Conservation (phyloP, 2,113 vertebrate species). For the Aramus guarauna region DNA sequence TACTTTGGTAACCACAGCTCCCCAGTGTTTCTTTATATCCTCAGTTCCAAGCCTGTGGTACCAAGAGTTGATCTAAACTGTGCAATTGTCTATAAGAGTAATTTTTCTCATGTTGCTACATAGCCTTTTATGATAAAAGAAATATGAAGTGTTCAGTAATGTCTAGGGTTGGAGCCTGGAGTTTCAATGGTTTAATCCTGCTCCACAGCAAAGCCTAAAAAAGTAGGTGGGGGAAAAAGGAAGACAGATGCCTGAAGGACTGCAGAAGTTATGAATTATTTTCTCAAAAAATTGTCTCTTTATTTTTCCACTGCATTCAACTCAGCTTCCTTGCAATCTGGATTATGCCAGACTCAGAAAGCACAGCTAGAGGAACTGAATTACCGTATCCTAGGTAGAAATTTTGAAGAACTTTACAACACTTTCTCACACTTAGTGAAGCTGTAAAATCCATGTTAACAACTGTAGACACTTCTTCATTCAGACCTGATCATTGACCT, state of each 20-base stretch:
- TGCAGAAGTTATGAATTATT: neutral
- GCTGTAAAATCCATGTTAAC: neutral
- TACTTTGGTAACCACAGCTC: neutral
- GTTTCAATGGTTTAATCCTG: neutral
- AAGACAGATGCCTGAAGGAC: neutral
- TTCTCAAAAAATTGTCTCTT: neutral
- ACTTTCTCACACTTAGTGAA: neutral
- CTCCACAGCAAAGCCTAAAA: neutral
- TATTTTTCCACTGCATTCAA: neutral
- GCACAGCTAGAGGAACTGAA: neutral
- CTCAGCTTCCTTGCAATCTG: neutral
- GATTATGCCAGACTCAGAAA: neutral
- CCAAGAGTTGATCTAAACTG: neutral
- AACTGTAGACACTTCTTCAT: neutral
- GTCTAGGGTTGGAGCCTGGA: neutral
- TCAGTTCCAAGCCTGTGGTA: neutral
- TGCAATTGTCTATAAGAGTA: neutral
- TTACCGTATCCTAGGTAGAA: neutral
- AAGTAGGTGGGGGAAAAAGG: neutral
- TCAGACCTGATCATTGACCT: neutral
- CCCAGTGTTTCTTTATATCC: neutral
- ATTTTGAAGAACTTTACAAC: neutral
- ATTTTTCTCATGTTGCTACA: neutral
- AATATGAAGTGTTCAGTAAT: neutral
- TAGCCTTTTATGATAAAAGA: neutral